A percentile compares a stretch with the other conserved stretches of the same genome.
Evolutionary conservation across 2,797 vertebrate species (phyloP).

Genomic region (Megaceryle alcyon): DNA sequence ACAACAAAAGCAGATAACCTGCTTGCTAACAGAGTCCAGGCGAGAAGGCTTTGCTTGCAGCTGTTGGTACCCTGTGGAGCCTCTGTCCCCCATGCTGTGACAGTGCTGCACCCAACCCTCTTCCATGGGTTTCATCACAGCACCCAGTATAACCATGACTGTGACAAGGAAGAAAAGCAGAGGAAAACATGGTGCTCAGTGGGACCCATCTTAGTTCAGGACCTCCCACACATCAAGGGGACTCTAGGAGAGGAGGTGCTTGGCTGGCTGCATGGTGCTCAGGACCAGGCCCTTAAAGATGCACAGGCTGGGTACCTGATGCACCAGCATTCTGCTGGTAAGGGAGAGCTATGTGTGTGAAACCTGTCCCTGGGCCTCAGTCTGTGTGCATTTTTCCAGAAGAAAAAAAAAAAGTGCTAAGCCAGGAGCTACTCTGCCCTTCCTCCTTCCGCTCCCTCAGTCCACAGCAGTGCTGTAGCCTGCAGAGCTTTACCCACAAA

Average conservation of each 20-base stretch:
- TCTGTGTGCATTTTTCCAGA: background rate
- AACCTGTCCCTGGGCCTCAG: background rate
- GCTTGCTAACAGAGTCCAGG: background rate
- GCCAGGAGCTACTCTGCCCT: background rate
- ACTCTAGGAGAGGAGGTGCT: background rate
- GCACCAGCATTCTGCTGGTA: fast-evolving
- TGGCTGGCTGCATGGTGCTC: fast-evolving
- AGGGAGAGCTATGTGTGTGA: background rate
- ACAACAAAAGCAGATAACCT: background rate
- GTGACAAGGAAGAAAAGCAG: background rate
- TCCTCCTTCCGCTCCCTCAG: background rate
- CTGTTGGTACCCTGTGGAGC: background rate
- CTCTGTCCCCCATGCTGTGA: background rate
- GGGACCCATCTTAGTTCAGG: background rate
- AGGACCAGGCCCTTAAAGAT: background rate
- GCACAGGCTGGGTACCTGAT: background rate
- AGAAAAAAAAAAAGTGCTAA: background rate
- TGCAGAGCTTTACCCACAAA: background rate
- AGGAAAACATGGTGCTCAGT: background rate
- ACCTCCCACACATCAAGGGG: background rate
- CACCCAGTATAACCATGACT: background rate
- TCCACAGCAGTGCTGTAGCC: background rate
- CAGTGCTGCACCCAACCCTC: background rate
- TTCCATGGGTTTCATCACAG: background rate
- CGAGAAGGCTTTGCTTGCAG: background rate